Conservation (phyloP, 2,113 vertebrate species). For the Solea senegalensis region DNA sequence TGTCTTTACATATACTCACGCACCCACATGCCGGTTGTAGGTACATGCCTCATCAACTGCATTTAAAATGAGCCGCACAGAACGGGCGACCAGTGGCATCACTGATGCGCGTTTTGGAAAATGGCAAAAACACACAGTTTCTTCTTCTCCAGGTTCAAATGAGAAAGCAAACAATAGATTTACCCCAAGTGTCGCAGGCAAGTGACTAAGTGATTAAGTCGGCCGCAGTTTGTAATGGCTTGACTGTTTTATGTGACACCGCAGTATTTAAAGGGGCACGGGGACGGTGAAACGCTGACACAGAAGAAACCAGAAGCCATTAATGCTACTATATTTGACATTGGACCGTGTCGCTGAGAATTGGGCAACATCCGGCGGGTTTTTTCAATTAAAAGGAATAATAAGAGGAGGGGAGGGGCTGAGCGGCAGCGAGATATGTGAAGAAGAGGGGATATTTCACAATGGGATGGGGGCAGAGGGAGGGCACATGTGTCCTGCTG, state of each 20-base stretch:
- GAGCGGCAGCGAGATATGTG: conserved; percentile 65
- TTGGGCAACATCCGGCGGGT: conserved; percentile 87
- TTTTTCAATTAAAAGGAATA: conserved; percentile 86
- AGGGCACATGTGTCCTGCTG: conserved; percentile 54
- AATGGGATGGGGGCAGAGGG: conserved; percentile 42
- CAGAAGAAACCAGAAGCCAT: conserved; percentile 83
- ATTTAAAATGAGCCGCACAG: conserved; percentile 29
- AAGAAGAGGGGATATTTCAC: conserved; percentile 46
- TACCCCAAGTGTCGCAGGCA: neutral
- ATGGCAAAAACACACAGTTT: conserved; percentile 1
- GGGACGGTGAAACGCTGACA: conserved; percentile 86
- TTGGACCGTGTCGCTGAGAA: conserved; percentile 80
- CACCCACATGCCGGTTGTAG: conserved; percentile 42
- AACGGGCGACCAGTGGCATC: conserved; percentile 19
- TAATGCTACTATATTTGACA: conserved; percentile 95
- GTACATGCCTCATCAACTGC: conserved; percentile 41
- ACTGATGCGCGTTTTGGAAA: neutral
- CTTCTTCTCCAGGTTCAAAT: neutral
- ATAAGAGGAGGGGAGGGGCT: conserved; percentile 71
- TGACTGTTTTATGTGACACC: conserved; percentile 77
- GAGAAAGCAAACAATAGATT: conserved; percentile 14
- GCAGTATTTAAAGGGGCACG: conserved; percentile 79
- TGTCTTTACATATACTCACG: conserved; percentile 65
- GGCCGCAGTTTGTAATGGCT: conserved; percentile 61
- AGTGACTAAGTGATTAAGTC: conserved; percentile 28